Percentiles rank a stretch among this genome's conserved stretches.
phyloP scores from a whole-genome alignment of 2,113 vertebrate genomes.

The Australoheros scitulus region DNA sequence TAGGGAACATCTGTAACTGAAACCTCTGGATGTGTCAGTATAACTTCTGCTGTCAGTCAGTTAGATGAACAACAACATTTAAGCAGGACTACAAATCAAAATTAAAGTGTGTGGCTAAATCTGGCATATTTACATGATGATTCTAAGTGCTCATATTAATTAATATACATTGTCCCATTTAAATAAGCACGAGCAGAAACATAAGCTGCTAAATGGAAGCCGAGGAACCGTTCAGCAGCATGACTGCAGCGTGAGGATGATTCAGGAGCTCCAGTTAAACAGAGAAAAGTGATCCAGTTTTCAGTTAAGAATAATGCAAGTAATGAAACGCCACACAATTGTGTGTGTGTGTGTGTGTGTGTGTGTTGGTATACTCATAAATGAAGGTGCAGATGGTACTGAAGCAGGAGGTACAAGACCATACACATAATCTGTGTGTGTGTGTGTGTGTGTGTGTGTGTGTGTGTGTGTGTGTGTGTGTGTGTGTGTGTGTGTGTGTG shows the following conservation, averaged over 20 bases:
- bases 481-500: background rate
- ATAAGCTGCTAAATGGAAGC: no score
- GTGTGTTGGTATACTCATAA: conserved; percentile 13
- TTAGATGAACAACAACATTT: no score
- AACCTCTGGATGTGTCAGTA: no score
- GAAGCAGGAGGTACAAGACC: conserved; percentile 50
- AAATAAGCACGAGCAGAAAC: no score
- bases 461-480: background rate
- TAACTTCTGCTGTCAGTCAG: no score
- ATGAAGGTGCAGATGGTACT: conserved; percentile 57
- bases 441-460: background rate
- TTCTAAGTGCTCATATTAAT: no score
- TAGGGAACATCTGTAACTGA: no score
- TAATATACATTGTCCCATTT: no score
- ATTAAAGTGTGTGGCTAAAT: no score
- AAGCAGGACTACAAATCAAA: no score
- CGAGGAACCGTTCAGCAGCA: no score
- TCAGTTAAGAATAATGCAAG: background rate
- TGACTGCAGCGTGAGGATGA: background rate
- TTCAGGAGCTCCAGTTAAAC: background rate
- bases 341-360: background rate
- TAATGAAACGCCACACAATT: background rate
- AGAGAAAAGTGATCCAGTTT: background rate
- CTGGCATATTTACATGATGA: no score
- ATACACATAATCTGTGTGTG: background rate